These are phyloP conservation scores for Grammomys dolichurus DNA, from an alignment of 2,113 vertebrate species.

Conservation along the genomic window DNA sequence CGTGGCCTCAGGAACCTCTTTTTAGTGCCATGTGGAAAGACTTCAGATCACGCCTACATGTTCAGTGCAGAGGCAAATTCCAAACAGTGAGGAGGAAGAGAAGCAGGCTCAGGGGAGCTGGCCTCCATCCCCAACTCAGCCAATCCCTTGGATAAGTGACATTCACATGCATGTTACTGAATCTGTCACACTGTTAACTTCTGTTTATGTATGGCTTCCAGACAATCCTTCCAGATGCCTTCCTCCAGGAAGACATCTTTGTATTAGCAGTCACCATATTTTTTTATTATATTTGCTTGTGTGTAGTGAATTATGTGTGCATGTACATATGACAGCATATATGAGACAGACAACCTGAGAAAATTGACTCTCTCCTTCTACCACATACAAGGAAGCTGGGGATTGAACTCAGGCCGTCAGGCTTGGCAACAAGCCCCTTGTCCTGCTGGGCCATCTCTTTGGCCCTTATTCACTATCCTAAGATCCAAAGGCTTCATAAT, in stretches of 20 bases:
- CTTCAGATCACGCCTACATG: neutral
- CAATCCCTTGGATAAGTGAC: constrained; percentile 4
- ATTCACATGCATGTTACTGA: neutral
- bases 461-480: neutral
- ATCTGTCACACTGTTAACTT: neutral
- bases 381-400: neutral
- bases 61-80: constrained; percentile 18
- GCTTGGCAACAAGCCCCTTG: neutral
- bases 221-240: neutral
- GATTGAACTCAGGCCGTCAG: neutral
- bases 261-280: neutral
- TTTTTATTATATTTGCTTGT: neutral
- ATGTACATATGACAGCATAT: no score
- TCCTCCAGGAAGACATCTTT: neutral
- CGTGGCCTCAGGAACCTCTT: constrained; percentile 44
- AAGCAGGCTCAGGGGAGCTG: neutral
- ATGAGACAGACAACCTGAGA: neutral
- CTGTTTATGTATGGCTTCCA: neutral
- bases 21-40: constrained; percentile 42
- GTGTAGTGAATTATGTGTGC: neutral
- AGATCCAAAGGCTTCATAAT: neutral
- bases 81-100: neutral
- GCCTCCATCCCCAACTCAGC: neutral
- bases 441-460: neutral
- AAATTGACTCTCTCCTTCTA: neutral